A percentile compares a stretch with the other conserved stretches of the same genome.
Evolutionary conservation across 2,113 vertebrate genomes (phyloP).

Genomic region (Nothocercus julius): DNA sequence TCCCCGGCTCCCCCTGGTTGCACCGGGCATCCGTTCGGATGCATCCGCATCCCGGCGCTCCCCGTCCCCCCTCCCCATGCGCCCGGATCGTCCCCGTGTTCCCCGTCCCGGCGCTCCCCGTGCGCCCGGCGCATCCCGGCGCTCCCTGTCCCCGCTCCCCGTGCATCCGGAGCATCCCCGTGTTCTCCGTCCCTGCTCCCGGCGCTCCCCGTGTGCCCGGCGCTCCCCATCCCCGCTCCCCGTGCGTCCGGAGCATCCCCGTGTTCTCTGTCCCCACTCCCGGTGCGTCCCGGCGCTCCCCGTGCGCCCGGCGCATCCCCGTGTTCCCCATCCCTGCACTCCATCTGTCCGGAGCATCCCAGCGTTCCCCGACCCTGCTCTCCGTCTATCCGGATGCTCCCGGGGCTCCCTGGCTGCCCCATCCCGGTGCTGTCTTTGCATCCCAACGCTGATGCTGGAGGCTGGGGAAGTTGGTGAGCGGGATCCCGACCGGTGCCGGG

Average conservation of each 20-base stretch:
- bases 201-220: too few species aligned
- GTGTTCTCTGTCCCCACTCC: too few species aligned
- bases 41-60: too few species aligned
- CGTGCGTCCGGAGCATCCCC: neutral
- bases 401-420: neutral
- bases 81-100: too few species aligned
- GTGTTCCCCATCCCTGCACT: too few species aligned
- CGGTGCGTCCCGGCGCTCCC: too few species aligned
- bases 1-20: neutral
- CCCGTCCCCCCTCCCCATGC: too few species aligned
- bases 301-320: neutral
- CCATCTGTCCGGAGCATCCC: neutral
- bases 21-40: neutral
- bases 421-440: neutral
- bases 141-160: neutral
- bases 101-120: too few species aligned
- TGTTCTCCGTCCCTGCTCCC: neutral
- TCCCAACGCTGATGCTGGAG: neutral
- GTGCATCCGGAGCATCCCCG: neutral
- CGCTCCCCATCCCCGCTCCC: too few species aligned
- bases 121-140: too few species aligned
- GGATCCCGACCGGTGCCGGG: neutral
- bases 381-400: neutral
- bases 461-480: too few species aligned
- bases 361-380: neutral